phyloP scores from a whole-genome alignment of 2,113 vertebrate species.

The Anolis sagrei region DNA sequence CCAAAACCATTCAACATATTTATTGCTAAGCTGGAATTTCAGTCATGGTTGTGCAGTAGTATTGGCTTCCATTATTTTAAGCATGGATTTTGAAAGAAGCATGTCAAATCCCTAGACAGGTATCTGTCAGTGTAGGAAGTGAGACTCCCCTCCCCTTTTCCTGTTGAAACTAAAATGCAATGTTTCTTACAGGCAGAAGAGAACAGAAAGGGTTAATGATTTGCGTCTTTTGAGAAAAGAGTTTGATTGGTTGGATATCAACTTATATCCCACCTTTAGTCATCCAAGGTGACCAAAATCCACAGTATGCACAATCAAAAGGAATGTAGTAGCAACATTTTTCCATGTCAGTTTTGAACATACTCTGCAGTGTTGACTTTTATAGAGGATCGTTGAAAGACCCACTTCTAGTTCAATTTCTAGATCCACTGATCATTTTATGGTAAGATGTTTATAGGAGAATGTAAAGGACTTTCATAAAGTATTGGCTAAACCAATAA shows the following conservation, averaged over 20 bases:
- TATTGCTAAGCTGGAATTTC: not conserved
- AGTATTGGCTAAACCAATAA: not conserved
- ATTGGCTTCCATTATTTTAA: not conserved
- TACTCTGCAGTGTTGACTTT: not conserved
- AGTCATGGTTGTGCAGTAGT: not conserved
- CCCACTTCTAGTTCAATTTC: not conserved
- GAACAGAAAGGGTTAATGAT: not conserved
- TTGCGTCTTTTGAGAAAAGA: not conserved
- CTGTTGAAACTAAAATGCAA: not conserved
- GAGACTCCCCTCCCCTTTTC: not conserved
- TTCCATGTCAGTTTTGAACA: not conserved
- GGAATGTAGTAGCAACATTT: not conserved
- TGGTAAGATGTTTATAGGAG: constrained; percentile 41
- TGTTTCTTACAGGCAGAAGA: not conserved
- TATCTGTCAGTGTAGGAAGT: not conserved
- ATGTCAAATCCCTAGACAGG: not conserved
- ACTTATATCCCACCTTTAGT: no score
- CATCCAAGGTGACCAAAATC: no score
- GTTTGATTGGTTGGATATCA: not conserved
- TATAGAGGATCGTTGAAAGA: not conserved
- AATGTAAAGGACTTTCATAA: constrained; percentile 36
- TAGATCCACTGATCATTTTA: not conserved
- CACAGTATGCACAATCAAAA: not conserved
- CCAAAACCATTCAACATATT: not conserved
- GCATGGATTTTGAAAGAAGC: not conserved